phyloP scores from a whole-genome alignment of 2,113 vertebrate species.

The Diadophis punctatus region DNA sequence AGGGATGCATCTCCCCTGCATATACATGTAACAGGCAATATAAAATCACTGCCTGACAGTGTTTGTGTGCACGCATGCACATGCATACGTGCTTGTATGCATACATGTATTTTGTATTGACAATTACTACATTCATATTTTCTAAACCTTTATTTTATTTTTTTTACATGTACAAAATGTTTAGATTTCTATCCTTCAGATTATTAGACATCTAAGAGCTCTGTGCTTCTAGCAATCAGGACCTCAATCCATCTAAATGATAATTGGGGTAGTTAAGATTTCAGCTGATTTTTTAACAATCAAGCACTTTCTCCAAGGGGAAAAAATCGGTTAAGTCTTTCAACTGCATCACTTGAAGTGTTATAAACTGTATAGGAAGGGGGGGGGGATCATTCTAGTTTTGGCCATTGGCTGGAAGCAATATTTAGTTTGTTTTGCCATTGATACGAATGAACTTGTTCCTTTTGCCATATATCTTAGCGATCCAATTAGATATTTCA shows the following conservation, averaged over 20 bases:
- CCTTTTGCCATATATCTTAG: not conserved
- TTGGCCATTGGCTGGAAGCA: not conserved
- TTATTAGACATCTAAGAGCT: not conserved
- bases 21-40: no score
- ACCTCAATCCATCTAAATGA: not conserved
- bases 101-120: not conserved
- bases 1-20: no score
- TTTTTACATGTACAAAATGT: not conserved
- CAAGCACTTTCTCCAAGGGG: not conserved
- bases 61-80: not conserved
- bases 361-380: not conserved
- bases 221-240: not conserved
- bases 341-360: not conserved
- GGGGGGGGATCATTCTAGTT: not conserved
- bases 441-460: not conserved
- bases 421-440: constrained; percentile 6
- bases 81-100: not conserved
- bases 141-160: not conserved
- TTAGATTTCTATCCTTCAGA: not conserved
- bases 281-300: not conserved
- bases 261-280: not conserved
- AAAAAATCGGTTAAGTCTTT: not conserved
- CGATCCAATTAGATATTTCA: not conserved
- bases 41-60: no score
- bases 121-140: not conserved